Evolutionary conservation across 2,797 vertebrate genomes (phyloP).

Genomic region (Vultur gryphus): DNA sequence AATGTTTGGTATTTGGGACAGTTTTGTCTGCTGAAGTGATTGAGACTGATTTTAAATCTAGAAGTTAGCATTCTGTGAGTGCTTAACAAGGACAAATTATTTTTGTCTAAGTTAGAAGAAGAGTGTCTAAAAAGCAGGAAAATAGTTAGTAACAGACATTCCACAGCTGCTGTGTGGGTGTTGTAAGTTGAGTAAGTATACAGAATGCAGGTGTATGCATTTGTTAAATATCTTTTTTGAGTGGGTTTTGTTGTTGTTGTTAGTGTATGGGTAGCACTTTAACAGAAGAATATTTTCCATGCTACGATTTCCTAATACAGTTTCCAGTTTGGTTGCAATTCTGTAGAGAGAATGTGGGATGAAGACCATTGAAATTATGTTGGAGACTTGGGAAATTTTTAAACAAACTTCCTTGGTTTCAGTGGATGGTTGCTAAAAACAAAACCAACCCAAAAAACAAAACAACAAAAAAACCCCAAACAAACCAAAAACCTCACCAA

Average conservation of each 20-base stretch:
- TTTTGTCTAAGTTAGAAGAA: background rate
- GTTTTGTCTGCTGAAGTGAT: conserved; percentile 2
- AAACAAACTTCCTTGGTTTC: background rate
- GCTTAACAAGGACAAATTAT: conserved; percentile 25
- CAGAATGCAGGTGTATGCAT: background rate
- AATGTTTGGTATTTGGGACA: background rate
- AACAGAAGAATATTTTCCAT: background rate
- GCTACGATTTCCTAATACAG: background rate
- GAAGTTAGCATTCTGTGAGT: background rate
- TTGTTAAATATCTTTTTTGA: background rate
- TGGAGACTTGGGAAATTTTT: background rate
- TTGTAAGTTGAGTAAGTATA: background rate
- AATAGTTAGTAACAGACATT: conserved; percentile 1
- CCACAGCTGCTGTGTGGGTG: background rate
- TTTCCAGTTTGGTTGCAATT: background rate
- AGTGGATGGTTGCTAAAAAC: background rate
- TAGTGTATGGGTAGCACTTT: background rate
- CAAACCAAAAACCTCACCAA: background rate
- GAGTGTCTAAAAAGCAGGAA: background rate
- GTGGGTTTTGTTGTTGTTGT: background rate
- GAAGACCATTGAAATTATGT: background rate
- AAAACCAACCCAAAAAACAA: background rate
- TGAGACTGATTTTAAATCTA: background rate
- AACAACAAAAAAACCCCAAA: background rate
- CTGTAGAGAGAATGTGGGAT: background rate